Evolutionary conservation across 2,113 vertebrate species (phyloP).

Genomic region (Accipiter cooperii): DNA sequence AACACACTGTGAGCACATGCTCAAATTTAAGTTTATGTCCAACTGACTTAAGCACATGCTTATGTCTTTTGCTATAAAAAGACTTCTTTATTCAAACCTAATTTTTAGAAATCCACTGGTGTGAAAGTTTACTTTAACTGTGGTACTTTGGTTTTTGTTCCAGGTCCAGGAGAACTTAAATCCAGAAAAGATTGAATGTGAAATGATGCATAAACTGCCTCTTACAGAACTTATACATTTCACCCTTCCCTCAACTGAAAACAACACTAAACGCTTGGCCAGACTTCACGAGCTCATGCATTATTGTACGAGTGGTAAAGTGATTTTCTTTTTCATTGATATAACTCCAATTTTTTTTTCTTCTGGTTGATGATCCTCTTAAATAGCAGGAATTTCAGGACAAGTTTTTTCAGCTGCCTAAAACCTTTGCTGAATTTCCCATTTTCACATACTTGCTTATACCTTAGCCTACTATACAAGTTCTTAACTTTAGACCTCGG

Average conservation of each 20-base stretch:
- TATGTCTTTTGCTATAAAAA: neutral
- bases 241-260: conserved; percentile 45
- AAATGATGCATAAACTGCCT: conserved; percentile 77
- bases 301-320: conserved; percentile 80
- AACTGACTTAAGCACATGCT: neutral
- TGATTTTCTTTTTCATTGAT: neutral
- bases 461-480: neutral
- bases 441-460: neutral
- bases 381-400: neutral
- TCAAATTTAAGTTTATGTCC: neutral
- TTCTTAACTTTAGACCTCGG: neutral
- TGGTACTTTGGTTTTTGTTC: conserved; percentile 23
- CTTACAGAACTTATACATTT: conserved; percentile 71
- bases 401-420: neutral
- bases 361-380: neutral
- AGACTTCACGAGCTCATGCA: conserved; percentile 82
- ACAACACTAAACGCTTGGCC: conserved; percentile 63
- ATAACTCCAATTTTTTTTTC: neutral
- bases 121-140: neutral
- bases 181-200: conserved; percentile 73
- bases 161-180: conserved; percentile 75
- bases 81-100: neutral
- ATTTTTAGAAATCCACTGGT: neutral
- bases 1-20: neutral
- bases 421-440: neutral